Base-by-base conservation (phyloP, 1,140 invertebrate species). In the Pseudoatta argentina region DNA sequence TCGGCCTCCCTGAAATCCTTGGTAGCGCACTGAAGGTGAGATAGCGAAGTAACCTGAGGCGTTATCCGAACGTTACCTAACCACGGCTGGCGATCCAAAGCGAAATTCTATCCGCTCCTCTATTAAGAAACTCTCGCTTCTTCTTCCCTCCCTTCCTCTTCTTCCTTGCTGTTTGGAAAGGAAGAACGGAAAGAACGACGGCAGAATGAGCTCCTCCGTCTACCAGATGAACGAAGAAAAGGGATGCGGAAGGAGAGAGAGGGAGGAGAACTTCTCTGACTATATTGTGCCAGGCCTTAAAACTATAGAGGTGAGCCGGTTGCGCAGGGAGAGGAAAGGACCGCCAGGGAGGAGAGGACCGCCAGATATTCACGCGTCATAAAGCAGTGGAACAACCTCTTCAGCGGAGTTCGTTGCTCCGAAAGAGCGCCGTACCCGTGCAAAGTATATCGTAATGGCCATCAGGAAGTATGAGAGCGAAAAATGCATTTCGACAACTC, bases 331-430 rank as follows among this genome's bases (percentile, higher is more conserved):
- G 30, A 83, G 57, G 30, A n/a, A n/a, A 48, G 61, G 21, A 77
- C 8, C 39, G 44, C 18, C 18, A 18, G 72, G n/a, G 27, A 7
- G 12, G 24, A 48, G 83, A 77, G 78, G 73, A 73, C 63, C 57
- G 73, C 61, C 78, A 93, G 88, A 93, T 92, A 92, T 92, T 93
- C 92, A 93, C 92, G 93, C 91, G 89, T 91, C 93, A 92, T 93
- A 93, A 92, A 93, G 92, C 92, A 88, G 69, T 75, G 85, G 87
- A 91, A 89, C 86, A 89, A 87, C 77, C 88, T 92, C 72, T 66
- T 61, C 75, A 66, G 55, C 75, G 85, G 63, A 81, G 59, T 67
- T 83, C 63, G 59, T 77, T 75, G 27, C 77, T 73, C 67, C 66
- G 24, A 44, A 44, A 61, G 12, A 53, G 34, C 53, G 63, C 67